phyloP scores from a whole-genome alignment of 2,113 vertebrate species.

The Semnopithecus entellus region DNA sequence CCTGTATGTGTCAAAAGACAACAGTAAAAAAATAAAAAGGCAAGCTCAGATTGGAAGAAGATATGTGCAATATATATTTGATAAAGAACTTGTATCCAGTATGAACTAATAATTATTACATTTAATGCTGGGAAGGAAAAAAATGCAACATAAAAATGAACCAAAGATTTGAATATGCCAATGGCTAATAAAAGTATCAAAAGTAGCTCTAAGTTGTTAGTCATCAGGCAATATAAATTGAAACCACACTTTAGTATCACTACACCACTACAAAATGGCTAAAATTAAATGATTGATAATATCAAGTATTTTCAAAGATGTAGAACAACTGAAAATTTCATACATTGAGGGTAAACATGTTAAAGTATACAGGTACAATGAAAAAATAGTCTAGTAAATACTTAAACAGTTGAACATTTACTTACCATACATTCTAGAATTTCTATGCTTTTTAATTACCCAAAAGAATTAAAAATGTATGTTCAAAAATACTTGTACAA shows the following conservation, averaged over 20 bases:
- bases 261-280: background rate
- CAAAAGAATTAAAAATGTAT: background rate
- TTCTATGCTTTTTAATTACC: background rate
- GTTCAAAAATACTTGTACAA: background rate
- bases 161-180: background rate
- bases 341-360: background rate
- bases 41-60: background rate
- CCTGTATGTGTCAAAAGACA: background rate
- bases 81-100: background rate
- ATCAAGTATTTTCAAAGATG: background rate
- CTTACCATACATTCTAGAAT: background rate
- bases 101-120: background rate
- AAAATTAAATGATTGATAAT: background rate
- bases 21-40: background rate
- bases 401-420: background rate
- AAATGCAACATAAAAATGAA: background rate
- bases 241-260: background rate
- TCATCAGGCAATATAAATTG: background rate
- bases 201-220: background rate
- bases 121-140: background rate
- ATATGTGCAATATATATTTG: background rate
- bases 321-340: background rate
- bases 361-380: background rate
- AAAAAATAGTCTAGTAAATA: background rate
- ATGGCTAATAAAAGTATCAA: background rate